These are phyloP conservation scores for Drosophila austrosaltans DNA, from an alignment of 2,888 invertebrate genomes.

Conservation along the genomic window DNA sequence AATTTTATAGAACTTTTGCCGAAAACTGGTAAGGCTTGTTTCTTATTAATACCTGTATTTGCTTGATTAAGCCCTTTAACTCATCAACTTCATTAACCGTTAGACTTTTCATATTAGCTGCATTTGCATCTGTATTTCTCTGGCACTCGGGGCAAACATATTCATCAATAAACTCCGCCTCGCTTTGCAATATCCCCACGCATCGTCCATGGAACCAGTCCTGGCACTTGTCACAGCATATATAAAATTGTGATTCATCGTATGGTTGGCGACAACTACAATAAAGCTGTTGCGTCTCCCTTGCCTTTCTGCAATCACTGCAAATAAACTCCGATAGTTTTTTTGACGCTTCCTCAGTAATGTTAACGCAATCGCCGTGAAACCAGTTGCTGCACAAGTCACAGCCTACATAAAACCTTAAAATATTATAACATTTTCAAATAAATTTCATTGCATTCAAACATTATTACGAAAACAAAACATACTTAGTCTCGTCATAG, in stretches of 20 bases:
- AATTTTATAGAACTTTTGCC: not conserved
- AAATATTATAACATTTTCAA: not conserved
- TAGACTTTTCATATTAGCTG: constrained; percentile 94
- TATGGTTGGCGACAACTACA: constrained; percentile 98
- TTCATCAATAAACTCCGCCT: constrained; percentile 97
- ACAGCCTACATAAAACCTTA: constrained; percentile 97
- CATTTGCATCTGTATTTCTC: constrained; percentile 93
- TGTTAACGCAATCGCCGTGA: constrained; percentile 98
- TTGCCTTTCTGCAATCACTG: constrained; percentile 92
- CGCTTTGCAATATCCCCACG: constrained; percentile 96
- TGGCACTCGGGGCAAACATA: constrained; percentile 98
- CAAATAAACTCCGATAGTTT: constrained; percentile 95
- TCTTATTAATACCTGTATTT: constrained; percentile 88
- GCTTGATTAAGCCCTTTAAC: constrained; percentile 93
- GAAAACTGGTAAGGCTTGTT: not conserved
- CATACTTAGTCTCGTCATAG: constrained; percentile 95
- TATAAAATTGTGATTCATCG: constrained; percentile 99
- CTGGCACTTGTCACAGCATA: constrained; percentile 99
- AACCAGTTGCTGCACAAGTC: constrained; percentile 99
- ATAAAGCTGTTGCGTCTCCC: constrained; percentile 95
- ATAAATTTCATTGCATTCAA: not conserved
- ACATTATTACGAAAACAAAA: not conserved
- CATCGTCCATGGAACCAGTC: constrained; percentile 99
- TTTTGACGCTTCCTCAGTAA: constrained; percentile 95
- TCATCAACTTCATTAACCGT: constrained; percentile 91